These are phyloP conservation scores for Allophyes oxyacanthae DNA, from an alignment of 2,888 invertebrate species.

Conservation along the genomic window DNA sequence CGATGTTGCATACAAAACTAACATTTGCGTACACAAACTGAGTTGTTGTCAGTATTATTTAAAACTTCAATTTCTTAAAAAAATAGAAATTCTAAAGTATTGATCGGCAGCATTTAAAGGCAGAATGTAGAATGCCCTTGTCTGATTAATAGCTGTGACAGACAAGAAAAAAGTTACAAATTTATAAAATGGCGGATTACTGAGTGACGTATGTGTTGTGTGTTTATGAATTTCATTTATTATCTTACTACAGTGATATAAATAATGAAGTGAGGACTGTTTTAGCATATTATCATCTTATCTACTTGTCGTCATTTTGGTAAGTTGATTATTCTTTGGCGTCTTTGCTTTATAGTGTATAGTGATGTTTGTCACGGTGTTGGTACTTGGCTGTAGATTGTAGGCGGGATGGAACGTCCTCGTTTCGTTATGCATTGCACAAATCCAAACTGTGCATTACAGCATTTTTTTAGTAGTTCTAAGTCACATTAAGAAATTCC, in stretches of 20 bases:
- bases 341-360: slow-evolving; percentile 24
- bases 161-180: slow-evolving; percentile 59
- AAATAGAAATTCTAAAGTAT: neutral
- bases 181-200: slow-evolving; percentile 85
- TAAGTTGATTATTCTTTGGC: slow-evolving; percentile 62
- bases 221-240: slow-evolving; percentile 79
- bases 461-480: slow-evolving; percentile 14
- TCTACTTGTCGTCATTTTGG: slow-evolving; percentile 67
- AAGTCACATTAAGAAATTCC: slow-evolving; percentile 6
- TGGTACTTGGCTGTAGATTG: slow-evolving; percentile 68
- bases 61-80: too few species aligned
- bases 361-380: slow-evolving; percentile 67
- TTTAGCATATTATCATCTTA: slow-evolving; percentile 61
- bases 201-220: slow-evolving; percentile 87
- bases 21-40: too few species aligned
- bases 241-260: slow-evolving; percentile 68
- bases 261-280: slow-evolving; percentile 76
- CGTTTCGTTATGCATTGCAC: slow-evolving; percentile 53
- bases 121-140: slow-evolving; percentile 28
- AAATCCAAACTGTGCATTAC: slow-evolving; percentile 26
- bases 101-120: neutral
- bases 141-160: slow-evolving; percentile 14
- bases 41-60: too few species aligned
- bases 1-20: too few species aligned
- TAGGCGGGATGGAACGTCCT: slow-evolving; percentile 74